Base-by-base conservation (phyloP, 2,797 vertebrate genomes). In the Dendrocincla fuliginosa region DNA sequence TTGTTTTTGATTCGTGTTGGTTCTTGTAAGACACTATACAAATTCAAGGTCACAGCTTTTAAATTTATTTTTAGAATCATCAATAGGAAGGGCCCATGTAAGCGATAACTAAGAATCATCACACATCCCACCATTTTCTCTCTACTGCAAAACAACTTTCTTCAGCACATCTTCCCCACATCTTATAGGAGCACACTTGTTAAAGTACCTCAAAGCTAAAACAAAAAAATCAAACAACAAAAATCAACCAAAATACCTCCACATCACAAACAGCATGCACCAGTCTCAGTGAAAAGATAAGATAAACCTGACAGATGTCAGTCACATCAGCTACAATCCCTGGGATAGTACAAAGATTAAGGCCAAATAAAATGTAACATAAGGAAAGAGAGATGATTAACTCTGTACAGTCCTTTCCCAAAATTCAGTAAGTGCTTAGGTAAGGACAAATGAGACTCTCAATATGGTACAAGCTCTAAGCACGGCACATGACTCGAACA, bases 221-320 rank as follows among this genome's bases (percentile, higher is more conserved):
- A 24, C 50, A 23, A 17, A 3, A 20, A 23, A 0, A 1, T 18
- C 18, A 16, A 35, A 28, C 35, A 25, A 5, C 11, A 55, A 60
- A 46, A 50, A 11, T 9, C 5, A 55, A 52, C 9, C 14, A 65
- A 25, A 41, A 53, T 27, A 59, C 33, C 52, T 28, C 5, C 20
- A 42, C 6, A 57, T 14, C 28, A 73, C 19, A 37, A 84, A 37
- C 2, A 41, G 28, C 6, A 41, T 1, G 32, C 13, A 28, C 18
- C 77, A 18, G 5, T 47, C 39, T 42, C 1, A 2, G 3, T 28
- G 23, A 52, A 70, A 73, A 69, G 15, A 3, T 2, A 42, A 32
- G 17, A 42, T 9, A 52, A 20, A 44, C 28, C 19, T 17, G n/a
- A 46, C 9, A 78, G 41, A 28, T 20, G 11, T 33, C 70, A 50